These are phyloP conservation scores for Ecdyonurus torrentis DNA, from an alignment of 2,888 invertebrate genomes.

Conservation along the genomic window DNA sequence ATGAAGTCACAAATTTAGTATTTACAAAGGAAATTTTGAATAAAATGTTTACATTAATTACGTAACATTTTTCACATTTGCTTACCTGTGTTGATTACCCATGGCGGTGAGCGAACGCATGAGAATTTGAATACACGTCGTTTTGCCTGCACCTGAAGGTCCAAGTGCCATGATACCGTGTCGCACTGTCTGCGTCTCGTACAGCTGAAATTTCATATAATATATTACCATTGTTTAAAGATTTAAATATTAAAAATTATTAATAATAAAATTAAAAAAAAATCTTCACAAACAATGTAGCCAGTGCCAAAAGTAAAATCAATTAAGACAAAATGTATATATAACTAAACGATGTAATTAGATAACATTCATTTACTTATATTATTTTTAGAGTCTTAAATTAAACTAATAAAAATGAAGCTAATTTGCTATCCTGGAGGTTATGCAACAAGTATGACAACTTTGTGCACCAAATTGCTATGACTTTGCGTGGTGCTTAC, in stretches of 20 bases:
- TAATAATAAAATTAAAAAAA: not conserved
- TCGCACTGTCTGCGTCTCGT: conserved; percentile 86
- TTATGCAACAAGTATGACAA: too few species aligned
- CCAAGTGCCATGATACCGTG: conserved; percentile 95
- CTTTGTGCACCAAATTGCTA: too few species aligned
- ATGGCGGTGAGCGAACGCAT: conserved; percentile 81
- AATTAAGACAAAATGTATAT: not conserved
- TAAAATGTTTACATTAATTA: not conserved
- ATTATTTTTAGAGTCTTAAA: too few species aligned
- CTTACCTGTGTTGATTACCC: conserved; percentile 66
- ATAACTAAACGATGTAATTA: too few species aligned
- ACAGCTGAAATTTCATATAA: conserved; percentile 39
- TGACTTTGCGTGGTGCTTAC: conserved; percentile 27
- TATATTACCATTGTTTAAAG: not conserved
- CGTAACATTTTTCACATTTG: conserved; percentile 14
- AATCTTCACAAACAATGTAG: too few species aligned
- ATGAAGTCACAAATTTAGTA: not conserved
- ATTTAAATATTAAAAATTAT: not conserved
- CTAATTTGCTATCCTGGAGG: too few species aligned
- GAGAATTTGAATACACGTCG: conserved; percentile 72
- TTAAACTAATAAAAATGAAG: too few species aligned
- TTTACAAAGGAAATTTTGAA: not conserved
- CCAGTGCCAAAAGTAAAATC: not conserved
- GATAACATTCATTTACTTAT: too few species aligned
- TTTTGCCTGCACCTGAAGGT: conserved; percentile 90